Conservation (phyloP, 2,888 invertebrate species). For the Dicycla oo region DNA sequence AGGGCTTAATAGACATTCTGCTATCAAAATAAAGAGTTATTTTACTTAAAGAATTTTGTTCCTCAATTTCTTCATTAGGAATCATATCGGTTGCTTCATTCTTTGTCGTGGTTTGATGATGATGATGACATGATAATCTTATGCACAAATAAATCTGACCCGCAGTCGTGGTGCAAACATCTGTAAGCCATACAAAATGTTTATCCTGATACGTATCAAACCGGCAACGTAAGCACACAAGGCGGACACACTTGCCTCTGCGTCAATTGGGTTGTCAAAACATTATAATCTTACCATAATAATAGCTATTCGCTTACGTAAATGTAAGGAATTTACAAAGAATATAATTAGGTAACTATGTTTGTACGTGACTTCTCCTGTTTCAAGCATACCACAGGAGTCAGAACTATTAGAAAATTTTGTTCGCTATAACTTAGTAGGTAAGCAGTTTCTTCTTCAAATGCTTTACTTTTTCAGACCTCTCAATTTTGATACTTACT, state of each 20-base stretch:
- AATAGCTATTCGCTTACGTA: neutral
- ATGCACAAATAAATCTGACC: slow-evolving; percentile 16
- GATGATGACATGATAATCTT: neutral
- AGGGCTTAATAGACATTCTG: too few species aligned
- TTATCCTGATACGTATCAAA: slow-evolving; percentile 29
- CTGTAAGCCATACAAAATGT: slow-evolving; percentile 33
- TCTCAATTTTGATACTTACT: neutral
- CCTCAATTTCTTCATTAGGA: too few species aligned
- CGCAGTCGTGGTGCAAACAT: slow-evolving; percentile 21
- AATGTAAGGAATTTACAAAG: neutral
- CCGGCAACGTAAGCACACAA: slow-evolving; percentile 2
- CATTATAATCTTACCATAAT: slow-evolving; percentile 6
- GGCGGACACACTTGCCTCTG: neutral
- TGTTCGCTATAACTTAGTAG: neutral
- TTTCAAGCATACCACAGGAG: neutral
- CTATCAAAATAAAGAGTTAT: too few species aligned
- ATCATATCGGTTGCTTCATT: slow-evolving; percentile 5
- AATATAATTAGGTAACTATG: neutral
- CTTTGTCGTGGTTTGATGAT: neutral
- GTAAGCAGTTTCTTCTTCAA: neutral
- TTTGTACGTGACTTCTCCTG: neutral
- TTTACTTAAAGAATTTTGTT: too few species aligned
- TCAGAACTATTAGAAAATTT: neutral
- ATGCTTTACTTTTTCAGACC: neutral
- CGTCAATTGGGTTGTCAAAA: slow-evolving; percentile 48